phyloP scores from a whole-genome alignment of 2,888 invertebrate species.

The Catocala nupta region DNA sequence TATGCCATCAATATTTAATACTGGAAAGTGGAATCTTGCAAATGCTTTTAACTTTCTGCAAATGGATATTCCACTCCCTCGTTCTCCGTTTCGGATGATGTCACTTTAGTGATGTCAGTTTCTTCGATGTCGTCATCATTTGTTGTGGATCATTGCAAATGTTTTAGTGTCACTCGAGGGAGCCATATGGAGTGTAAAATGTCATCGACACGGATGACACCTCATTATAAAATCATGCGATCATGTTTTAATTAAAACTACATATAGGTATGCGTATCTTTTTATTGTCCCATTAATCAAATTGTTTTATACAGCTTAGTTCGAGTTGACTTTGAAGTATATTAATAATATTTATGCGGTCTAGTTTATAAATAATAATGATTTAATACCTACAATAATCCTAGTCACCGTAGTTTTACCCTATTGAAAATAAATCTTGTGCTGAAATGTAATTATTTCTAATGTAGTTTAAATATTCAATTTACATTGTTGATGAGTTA shows the following conservation, averaged over 20 bases:
- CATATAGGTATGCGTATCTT: conserved; percentile 18
- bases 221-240: conserved; percentile 12
- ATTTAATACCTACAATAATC: too few relatives aligned
- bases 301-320: too few relatives aligned
- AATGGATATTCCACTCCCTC: conserved; percentile 22
- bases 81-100: conserved; percentile 50
- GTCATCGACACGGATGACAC: conserved; percentile 4
- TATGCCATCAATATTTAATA: neutral
- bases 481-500: too few relatives aligned
- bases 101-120: conserved; percentile 64
- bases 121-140: conserved; percentile 42
- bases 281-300: conserved; percentile 12
- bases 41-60: conserved; percentile 22
- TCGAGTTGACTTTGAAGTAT: too few relatives aligned
- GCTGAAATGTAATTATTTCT: too few relatives aligned
- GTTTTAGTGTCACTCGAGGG: conserved; percentile 14
- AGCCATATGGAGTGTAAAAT: conserved; percentile 15
- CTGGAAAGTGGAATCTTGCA: conserved; percentile 11
- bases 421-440: too few relatives aligned
- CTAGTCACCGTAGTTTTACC: neutral
- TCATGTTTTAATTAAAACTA: conserved; percentile 27
- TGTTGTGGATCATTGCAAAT: conserved; percentile 43
- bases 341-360: too few relatives aligned
- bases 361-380: too few relatives aligned
- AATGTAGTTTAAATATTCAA: too few relatives aligned